A percentile compares a stretch with the other conserved stretches of the same genome.
These are phyloP conservation scores for Antechinus stuartii DNA, from an alignment of 2,113 vertebrate species.

Conservation along the genomic window DNA sequence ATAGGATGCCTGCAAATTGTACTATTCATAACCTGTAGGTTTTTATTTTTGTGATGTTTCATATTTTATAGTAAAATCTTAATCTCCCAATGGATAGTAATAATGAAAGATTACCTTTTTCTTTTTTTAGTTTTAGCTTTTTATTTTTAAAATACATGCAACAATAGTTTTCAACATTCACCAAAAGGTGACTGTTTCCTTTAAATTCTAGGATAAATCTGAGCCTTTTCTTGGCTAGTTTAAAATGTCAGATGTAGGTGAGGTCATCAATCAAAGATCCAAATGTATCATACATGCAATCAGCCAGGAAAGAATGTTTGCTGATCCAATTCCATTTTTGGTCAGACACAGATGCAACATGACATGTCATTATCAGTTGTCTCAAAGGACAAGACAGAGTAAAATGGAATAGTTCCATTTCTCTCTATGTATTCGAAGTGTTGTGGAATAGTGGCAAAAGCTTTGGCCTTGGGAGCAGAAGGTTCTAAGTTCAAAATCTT, in stretches of 20 bases:
- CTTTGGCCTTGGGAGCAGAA: background rate
- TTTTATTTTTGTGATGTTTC: background rate
- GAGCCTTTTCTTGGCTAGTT: background rate
- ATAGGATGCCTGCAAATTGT: background rate
- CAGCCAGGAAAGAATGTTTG: background rate
- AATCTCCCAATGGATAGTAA: background rate
- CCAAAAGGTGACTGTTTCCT: no score
- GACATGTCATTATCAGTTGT: background rate
- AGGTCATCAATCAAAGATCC: background rate
- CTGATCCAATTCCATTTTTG: background rate
- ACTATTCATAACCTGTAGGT: background rate
- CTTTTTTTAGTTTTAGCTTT: background rate
- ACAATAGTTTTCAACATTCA: no score
- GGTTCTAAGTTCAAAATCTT: background rate
- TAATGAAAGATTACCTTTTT: background rate
- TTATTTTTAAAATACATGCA: no score
- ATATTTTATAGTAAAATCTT: background rate
- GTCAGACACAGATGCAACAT: background rate
- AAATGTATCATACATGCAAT: background rate
- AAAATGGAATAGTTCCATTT: background rate
- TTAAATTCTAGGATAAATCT: background rate
- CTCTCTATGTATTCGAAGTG: rapidly evolving
- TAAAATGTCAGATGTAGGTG: slow-evolving; percentile 1
- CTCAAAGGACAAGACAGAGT: background rate
- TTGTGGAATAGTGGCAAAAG: background rate